phyloP scores from a whole-genome alignment of 2,797 vertebrate species.

The Dermochelys coriacea region DNA sequence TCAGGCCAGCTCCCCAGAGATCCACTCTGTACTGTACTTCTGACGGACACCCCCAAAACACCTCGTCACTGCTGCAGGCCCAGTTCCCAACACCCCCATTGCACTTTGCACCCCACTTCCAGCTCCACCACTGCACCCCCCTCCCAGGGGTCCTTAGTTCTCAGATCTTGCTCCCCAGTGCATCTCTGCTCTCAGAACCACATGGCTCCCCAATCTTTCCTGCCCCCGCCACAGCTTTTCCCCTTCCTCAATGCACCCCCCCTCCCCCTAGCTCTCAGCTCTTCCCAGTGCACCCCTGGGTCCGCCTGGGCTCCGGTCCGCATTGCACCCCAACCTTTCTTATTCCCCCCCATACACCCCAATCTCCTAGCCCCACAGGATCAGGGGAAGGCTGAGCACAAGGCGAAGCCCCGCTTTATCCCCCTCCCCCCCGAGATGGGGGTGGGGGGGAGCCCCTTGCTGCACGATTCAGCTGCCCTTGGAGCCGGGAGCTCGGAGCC shows the following conservation, averaged over 20 bases:
- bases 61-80: neutral
- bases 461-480: neutral
- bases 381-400: no score
- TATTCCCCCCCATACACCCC: neutral
- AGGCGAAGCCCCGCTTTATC: no score
- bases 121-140: neutral
- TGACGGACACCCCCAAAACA: neutral
- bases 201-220: neutral
- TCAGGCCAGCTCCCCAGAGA: neutral
- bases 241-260: neutral
- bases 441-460: neutral
- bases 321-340: neutral
- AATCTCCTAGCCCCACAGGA: neutral
- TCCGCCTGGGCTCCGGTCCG: neutral
- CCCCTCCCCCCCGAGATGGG: no score
- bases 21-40: neutral
- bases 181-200: neutral
- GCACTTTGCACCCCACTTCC: neutral
- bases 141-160: neutral
- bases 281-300: no score
- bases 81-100: neutral
- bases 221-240: no score
- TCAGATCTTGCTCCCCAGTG: neutral
- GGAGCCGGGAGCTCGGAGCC: neutral
- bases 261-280: neutral